These are phyloP conservation scores for Pocillopora meandrina DNA, from an alignment of 92 coral and sea anemone genomes.

Conservation along the genomic window DNA sequence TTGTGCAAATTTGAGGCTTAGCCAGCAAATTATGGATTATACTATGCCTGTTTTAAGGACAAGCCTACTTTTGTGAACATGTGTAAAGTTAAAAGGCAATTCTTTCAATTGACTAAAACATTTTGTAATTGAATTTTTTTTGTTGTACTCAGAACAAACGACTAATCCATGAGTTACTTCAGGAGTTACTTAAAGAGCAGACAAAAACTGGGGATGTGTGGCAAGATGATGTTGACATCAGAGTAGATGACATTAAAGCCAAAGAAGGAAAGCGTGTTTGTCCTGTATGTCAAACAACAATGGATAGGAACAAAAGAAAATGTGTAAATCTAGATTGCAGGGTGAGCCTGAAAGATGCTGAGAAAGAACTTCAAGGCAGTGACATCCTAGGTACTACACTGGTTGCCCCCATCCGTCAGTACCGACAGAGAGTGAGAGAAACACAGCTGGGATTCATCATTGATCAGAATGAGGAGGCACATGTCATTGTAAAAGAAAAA, in stretches of 20 bases:
- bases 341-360: slow-evolving; percentile 43
- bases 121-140: neutral
- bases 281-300: slow-evolving; percentile 36
- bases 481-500: neutral
- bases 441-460: slow-evolving; percentile 19
- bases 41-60: too few relatives aligned
- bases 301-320: slow-evolving; percentile 29
- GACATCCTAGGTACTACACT: slow-evolving; percentile 54
- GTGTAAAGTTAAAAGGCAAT: too few relatives aligned
- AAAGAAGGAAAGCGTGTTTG: slow-evolving; percentile 36
- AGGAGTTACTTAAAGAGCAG: slow-evolving; percentile 30
- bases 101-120: too few relatives aligned
- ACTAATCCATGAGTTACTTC: slow-evolving; percentile 21
- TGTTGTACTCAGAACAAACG: slow-evolving; percentile 6
- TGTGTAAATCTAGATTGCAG: slow-evolving; percentile 42
- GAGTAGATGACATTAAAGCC: slow-evolving; percentile 12
- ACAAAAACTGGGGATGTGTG: slow-evolving; percentile 7
- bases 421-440: slow-evolving; percentile 40
- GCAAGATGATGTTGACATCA: slow-evolving; percentile 23
- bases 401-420: slow-evolving; percentile 37
- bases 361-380: slow-evolving; percentile 38
- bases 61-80: too few relatives aligned
- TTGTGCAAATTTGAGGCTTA: too few relatives aligned
- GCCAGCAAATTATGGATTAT: too few relatives aligned
- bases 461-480: slow-evolving; percentile 23